Evolutionary conservation across 2,888 invertebrate species (phyloP), one percentile per base, ranked within the genome.

Genomic region (Mesodorylaimus sp.): DNA sequence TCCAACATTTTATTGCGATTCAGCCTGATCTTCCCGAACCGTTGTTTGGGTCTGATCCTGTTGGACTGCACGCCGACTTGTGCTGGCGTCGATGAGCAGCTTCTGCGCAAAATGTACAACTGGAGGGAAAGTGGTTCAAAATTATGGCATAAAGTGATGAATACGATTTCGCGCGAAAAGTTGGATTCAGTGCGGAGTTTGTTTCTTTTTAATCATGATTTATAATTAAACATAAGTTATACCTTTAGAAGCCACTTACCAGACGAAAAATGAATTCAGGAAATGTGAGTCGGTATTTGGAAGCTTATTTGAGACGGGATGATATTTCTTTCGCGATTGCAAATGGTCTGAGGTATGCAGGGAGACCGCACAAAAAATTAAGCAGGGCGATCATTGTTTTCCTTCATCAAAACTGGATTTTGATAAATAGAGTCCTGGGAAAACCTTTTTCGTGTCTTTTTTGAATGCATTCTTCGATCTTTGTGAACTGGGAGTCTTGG

Each of bases 41-140:
- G 83, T 37, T 77, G 78, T 32, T 71, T 83, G 51, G 84, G 84
- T 24, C 74, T 83, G 25, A 77, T 83, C 59, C 74, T 84, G 53
- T 80, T 85, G 60, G 83, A 85, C 72, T 81, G 81, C 65, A 83
- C 83, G 0, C 81, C 79, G 36, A 80, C 81, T 46, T 79, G 82
- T 7, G 81, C 82, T 1, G 79, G 81, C 1, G 81, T 84, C 47
- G 74, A 82, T 61, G 83, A 84, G 62, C 80, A 80, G 55, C 79
- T 85, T 67, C 79, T 80, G 66, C 79, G 77, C 1, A 3, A 50
- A 47, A 37, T 50, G 2, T 47, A 26, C 16, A 50, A 50, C 29
- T 50, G 38, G 39, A 47, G 47, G 19, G 46, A 50, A 36, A 44
- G 46, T 10, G 41, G 46, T 19, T 7, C 29, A 7, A 41, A 41